These are phyloP conservation scores for Carettochelys insculpta DNA, from an alignment of 2,113 vertebrate genomes.

Conservation along the genomic window DNA sequence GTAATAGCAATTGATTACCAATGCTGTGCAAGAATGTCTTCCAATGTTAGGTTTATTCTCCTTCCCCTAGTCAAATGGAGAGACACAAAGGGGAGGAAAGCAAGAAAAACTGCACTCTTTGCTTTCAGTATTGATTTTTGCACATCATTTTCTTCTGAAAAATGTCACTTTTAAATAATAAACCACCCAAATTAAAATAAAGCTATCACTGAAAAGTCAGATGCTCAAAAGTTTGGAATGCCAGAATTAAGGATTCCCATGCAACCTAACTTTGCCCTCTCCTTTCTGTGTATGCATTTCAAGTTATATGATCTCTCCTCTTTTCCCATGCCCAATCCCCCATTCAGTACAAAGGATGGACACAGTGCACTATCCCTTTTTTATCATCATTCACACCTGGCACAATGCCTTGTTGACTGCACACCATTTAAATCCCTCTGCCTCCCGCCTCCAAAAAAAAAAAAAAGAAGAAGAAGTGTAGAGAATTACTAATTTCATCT, in stretches of 20 bases:
- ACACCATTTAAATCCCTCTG: neutral
- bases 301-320: neutral
- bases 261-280: neutral
- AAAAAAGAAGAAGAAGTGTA: too few species aligned
- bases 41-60: neutral
- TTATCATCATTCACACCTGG: accelerated
- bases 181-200: neutral
- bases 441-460: too few species aligned
- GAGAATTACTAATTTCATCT: neutral
- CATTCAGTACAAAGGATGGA: neutral
- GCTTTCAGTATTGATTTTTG: neutral
- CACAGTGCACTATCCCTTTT: neutral
- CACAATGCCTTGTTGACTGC: neutral
- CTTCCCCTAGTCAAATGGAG: neutral
- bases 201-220: neutral
- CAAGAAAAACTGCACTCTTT: neutral
- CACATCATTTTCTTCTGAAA: neutral
- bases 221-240: neutral
- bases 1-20: neutral
- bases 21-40: neutral
- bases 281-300: neutral
- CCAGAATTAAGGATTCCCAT: neutral
- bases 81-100: neutral
- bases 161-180: neutral
- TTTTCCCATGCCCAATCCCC: too few species aligned